A percentile compares a stretch with the other conserved stretches of the same genome.
Evolutionary conservation across 2,888 invertebrate species (phyloP).

Genomic region (Steromphala cineraria): DNA sequence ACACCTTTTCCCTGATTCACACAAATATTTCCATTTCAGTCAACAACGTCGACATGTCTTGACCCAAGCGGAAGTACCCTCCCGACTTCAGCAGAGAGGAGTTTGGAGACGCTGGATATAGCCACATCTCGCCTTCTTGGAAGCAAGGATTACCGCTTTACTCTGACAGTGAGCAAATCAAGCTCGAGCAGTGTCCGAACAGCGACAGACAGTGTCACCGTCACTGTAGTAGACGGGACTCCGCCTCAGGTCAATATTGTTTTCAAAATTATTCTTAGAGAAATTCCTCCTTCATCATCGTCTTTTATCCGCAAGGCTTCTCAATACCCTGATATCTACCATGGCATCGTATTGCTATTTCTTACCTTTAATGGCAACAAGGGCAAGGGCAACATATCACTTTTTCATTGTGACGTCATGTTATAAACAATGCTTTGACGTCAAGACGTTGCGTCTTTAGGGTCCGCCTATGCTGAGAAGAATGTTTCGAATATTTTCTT

Average conservation of each 20-base stretch:
- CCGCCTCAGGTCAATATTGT: slow-evolving; percentile 18
- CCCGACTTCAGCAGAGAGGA: background rate
- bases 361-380: no score
- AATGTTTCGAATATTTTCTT: no score
- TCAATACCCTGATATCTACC: no score
- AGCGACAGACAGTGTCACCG: background rate
- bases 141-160: background rate
- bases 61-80: background rate
- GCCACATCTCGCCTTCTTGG: background rate
- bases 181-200: background rate
- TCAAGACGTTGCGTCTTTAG: no score
- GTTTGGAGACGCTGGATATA: background rate
- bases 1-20: background rate
- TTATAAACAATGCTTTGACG: no score
- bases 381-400: no score
- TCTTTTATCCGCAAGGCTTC: no score
- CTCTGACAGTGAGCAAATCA: background rate
- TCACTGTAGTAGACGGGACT: slow-evolving; percentile 7
- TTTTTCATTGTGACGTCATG: no score
- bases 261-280: no score
- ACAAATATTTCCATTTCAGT: background rate
- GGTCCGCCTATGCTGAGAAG: no score
- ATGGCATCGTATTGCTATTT: no score
- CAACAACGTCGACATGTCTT: background rate
- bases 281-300: no score